These are phyloP conservation scores for Pelmatolapia mariae DNA, from an alignment of 2,113 vertebrate genomes.

Conservation along the genomic window DNA sequence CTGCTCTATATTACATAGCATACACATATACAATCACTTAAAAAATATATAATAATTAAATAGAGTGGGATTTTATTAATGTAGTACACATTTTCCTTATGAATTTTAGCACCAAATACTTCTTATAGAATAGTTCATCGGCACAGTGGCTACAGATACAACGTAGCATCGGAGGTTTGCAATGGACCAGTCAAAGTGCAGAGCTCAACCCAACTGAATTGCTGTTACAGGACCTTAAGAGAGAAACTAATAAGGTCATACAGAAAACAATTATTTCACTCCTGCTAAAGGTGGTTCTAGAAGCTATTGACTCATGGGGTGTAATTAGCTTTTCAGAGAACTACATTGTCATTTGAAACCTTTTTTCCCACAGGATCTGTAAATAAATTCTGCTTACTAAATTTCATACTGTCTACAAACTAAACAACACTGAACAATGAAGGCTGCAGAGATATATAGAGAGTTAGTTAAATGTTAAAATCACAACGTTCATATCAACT, in stretches of 20 bases:
- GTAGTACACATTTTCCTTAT: neutral
- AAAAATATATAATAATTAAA: neutral
- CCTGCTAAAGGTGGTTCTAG: neutral
- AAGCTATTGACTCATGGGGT: neutral
- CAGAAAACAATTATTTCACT: neutral
- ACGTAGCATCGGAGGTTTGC: neutral
- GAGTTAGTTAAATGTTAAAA: neutral
- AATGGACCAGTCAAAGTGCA: neutral
- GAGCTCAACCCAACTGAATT: neutral
- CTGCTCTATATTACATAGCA: too few species aligned
- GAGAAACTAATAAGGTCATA: neutral
- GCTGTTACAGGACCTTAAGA: neutral
- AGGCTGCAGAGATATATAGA: accelerated
- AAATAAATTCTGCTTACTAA: neutral
- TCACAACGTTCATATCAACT: accelerated
- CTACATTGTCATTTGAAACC: neutral
- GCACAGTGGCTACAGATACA: neutral
- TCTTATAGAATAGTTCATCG: neutral
- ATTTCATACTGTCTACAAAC: neutral
- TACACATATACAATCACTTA: too few species aligned
- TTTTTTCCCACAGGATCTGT: neutral
- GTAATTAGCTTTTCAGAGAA: neutral
- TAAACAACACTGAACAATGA: neutral
- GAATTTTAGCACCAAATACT: neutral
- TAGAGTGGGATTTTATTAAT: neutral